Conservation (phyloP, 2,113 vertebrate species). For the Nothoprocta pentlandii region DNA sequence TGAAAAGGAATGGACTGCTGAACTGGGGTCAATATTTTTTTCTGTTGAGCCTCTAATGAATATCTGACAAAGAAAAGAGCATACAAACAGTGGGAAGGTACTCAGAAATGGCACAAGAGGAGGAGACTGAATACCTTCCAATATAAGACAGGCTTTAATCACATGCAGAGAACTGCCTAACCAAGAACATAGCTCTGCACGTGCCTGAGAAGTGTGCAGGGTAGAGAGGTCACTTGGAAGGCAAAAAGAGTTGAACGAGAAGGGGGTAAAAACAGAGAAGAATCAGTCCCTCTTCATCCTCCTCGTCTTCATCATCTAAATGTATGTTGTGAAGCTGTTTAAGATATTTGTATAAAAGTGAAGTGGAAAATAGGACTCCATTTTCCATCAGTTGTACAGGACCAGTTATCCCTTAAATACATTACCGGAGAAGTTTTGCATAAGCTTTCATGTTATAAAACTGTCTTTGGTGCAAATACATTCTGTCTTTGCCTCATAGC, state of each 20-base stretch:
- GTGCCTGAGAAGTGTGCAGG: slow-evolving; percentile 10
- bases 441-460: background rate
- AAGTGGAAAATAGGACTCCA: background rate
- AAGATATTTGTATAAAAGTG: background rate
- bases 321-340: background rate
- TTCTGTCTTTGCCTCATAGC: background rate
- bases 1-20: background rate
- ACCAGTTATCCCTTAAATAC: background rate
- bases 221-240: background rate
- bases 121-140: background rate
- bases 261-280: background rate
- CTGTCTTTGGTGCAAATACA: background rate
- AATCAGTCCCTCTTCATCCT: background rate
- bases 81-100: background rate
- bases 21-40: background rate
- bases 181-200: slow-evolving; percentile 18
- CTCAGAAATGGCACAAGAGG: slow-evolving; percentile 19
- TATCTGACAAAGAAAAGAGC: background rate
- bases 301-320: background rate
- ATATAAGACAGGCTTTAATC: slow-evolving; percentile 20
- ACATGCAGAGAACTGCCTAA: background rate
- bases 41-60: background rate
- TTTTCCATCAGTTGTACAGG: background rate
- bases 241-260: background rate
- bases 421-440: background rate